Evolutionary conservation across 2,113 vertebrate species (phyloP), one percentile per base, ranked within the genome.

Genomic region (Zapornia atra): DNA sequence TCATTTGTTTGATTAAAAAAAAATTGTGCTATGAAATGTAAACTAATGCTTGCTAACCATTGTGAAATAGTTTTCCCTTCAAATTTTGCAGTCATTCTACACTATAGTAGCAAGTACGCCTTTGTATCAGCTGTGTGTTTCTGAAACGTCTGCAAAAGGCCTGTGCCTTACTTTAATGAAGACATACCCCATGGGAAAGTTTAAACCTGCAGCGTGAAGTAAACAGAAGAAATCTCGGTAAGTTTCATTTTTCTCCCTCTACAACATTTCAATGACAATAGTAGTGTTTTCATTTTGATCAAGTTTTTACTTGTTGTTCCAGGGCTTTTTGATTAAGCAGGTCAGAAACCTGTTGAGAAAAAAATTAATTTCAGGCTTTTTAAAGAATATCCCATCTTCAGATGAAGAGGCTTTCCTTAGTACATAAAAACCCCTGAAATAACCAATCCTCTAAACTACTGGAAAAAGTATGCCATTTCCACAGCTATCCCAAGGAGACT

Each of bases 251-350:
- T 92, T 93, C 40, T 82, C 59, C 72, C 31, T 33, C 31, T 61
- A 61, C 94, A 66, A 65, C 25, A 51, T 53, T 69, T 61, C 61
- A 72, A 26, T 76, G 54, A 26, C 28, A 82, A 29, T 20, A 82
- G 66, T 91, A 92, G 88, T 75, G 24, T 51, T 29, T 91, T 91
- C 56, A 77, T 88, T 96, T 91, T 88, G 77, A 85, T 70, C 10
- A 70, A 79, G 17, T 5, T 91, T 95, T 91, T 65, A 40, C 54
- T 80, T 94, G 90, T 72, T 40, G 65, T 61, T 94, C 70, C 85
- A 76, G 36, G 34, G 9, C 7, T 91, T 91, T 95, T 72, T 88
- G 73, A 85, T 15, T 66, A 73, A 89, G 87, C 61, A 90, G 26
- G 56, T 96, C 53, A 96, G 91, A 87, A 91, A 44, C 11, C 17